Evolutionary conservation across 2,797 vertebrate genomes (phyloP), one percentile per base, ranked within the genome.

Genomic region (Enteromius unitaeniatus): DNA sequence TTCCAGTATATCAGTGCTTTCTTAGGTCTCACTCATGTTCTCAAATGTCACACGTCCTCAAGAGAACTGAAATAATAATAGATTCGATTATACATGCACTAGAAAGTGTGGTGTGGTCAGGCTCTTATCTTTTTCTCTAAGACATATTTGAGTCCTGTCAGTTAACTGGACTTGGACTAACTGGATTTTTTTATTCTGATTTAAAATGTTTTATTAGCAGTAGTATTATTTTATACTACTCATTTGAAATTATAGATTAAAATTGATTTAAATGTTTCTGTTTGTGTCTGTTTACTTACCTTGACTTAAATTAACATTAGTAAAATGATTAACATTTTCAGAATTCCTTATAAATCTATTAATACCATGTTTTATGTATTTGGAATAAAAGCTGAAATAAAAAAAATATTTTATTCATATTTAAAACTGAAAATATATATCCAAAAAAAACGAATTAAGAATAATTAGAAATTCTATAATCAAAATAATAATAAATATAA

Each of bases 1-100:
- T 34, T 53, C 77, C 28, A 49, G 55, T 73, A 81, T 11, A n/a
- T 47, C 74, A 60, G 53, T 76, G 74, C 51, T 42, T 34, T 23
- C 11, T 28, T 67, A 65, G 69, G 47, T 40, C 31, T 53, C 9
- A 14, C 69, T 83, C 1, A 7, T 17, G 51, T 87, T 64, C 74
- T 83, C 64, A 17, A 68, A 73, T 53, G 17, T 1, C 37, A 11
- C 2, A 3, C 70, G 40, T 23, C 23, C 21, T 82, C 40, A 13
- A 75, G 68, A 74, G 64, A 64, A 3, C n/a, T 17, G 23, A 55
- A 42, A 65, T 58, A 49, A 34, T 10, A 40, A 76, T 76, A 76
- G 53, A 40, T 42, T 26, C 42, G 34, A 76, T 42, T 6, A 5
- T 40, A 1, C 21, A 26, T 5, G 51, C 13, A 60, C 1, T 40